These are phyloP conservation scores for Delichon dasypus DNA, from an alignment of 2,797 vertebrate genomes.

Conservation along the genomic window DNA sequence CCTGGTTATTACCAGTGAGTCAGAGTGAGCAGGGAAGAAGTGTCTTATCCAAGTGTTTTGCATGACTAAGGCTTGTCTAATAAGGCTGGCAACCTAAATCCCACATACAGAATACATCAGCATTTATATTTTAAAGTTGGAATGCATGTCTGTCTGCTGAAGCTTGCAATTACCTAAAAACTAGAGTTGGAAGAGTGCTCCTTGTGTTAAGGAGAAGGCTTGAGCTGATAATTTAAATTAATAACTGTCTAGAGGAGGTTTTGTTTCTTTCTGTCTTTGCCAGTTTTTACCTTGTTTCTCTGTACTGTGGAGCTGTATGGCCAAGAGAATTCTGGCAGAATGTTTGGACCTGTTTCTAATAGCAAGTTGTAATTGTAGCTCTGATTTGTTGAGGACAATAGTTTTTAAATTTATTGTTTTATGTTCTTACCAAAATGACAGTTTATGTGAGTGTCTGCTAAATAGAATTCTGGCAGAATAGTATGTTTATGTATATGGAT, in stretches of 20 bases:
- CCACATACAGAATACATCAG: not conserved
- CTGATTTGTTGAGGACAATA: not conserved
- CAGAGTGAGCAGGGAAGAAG: not conserved
- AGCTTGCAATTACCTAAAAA: not conserved
- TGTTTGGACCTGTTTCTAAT: not conserved
- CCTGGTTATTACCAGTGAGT: not conserved
- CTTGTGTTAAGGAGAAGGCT: not conserved
- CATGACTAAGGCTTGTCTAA: conserved; percentile 27
- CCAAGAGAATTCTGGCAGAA: not conserved
- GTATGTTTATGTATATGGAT: not conserved
- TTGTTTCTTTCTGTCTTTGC: not conserved
- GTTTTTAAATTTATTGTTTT: not conserved
- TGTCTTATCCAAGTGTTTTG: conserved; percentile 1
- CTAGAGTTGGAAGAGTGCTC: not conserved
- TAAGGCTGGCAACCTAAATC: conserved; percentile 39
- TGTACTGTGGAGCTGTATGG: not conserved
- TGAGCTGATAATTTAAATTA: not conserved
- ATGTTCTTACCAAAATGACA: not conserved
- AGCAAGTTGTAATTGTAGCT: not conserved
- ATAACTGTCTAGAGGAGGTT: not conserved
- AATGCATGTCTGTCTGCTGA: not conserved
- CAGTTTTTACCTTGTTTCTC: not conserved
- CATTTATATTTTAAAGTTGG: conserved; percentile 28
- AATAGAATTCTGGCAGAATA: not conserved
- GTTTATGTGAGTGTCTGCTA: not conserved